These are phyloP conservation scores for Tenthredo mesomela DNA, from an alignment of 2,888 invertebrate genomes.

Conservation along the genomic window DNA sequence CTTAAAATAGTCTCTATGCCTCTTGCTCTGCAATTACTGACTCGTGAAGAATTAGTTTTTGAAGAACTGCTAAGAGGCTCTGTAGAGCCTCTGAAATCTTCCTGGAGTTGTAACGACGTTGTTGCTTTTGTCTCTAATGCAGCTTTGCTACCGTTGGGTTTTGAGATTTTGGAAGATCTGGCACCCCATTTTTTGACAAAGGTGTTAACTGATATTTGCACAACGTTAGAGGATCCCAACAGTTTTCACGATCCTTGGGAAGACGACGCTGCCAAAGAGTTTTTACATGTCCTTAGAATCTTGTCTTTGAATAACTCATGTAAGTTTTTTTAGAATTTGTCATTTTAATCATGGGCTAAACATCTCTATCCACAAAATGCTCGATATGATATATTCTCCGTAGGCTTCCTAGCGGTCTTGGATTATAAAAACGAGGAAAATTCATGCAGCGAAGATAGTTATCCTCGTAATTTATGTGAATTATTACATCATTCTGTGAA, in stretches of 20 bases:
- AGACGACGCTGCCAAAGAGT: slow-evolving; percentile 63
- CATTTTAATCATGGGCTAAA: neutral
- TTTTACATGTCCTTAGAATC: slow-evolving; percentile 70
- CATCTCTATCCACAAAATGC: neutral
- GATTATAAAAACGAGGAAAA: slow-evolving; percentile 58
- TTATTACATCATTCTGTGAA: slow-evolving; percentile 67
- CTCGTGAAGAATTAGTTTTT: slow-evolving; percentile 67
- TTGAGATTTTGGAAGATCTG: slow-evolving; percentile 65
- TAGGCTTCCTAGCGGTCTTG: slow-evolving; percentile 63
- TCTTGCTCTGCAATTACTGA: slow-evolving; percentile 68
- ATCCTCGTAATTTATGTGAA: slow-evolving; percentile 68
- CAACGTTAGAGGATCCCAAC: slow-evolving; percentile 66
- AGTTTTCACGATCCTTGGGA: slow-evolving; percentile 74
- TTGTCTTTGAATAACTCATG: slow-evolving; percentile 73
- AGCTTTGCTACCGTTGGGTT: slow-evolving; percentile 67
- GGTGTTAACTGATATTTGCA: slow-evolving; percentile 68
- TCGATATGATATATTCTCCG: neutral
- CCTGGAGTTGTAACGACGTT: slow-evolving; percentile 72
- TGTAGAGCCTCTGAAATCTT: slow-evolving; percentile 70
- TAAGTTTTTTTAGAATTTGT: slow-evolving; percentile 57
- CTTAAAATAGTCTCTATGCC: slow-evolving; percentile 71
- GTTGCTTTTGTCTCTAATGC: slow-evolving; percentile 70
- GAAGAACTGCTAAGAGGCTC: slow-evolving; percentile 72
- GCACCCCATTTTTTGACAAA: slow-evolving; percentile 73
- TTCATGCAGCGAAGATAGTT: slow-evolving; percentile 62